Evolutionary conservation across 1,140 invertebrate species (phyloP), one percentile per base, ranked within the genome.

Genomic region (Riptortus pedestris): DNA sequence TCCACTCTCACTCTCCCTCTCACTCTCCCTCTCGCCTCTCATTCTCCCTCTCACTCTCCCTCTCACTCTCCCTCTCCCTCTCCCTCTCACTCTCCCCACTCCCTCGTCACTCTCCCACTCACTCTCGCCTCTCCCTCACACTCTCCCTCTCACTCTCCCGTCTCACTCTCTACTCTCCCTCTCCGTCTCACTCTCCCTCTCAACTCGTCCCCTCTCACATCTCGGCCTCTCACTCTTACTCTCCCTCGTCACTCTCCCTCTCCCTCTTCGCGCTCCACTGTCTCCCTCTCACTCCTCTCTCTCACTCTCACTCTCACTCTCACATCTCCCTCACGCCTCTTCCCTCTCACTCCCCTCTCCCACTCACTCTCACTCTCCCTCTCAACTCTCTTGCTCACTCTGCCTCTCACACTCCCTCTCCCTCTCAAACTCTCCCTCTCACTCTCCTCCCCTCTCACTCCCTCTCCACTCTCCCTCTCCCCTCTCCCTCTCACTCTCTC

Each of bases 101-200:
- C 14, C 12, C 28, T 58, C 55, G 5, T 22, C 48, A 7, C 48
- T 22, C 48, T 51, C 48, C 18, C 48, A 11, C 48, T 51, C 48
- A 11, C 48, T 51, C 48, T 22, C 48, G 5, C 18, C 48, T n/a
- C 55, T 29, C 28, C 18, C 14, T 26, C 55, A 24, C 22, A 11
- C 28, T 58, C 28, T 58, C 55, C 27, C 55, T 26, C 22, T 29
- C 55, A 9, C 28, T 29, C 55, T 22, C 14, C 27, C 27, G 22
- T 18, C 12, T 14, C 24, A 9, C 24, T 18, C 24, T 26, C 24
- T 12, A 24, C 55, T 58, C 55, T 16, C 14, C 27, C 55, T 29
- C 28, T 58, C 55, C 20, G 4, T 58, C 55, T 27, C 55, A 5
- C 24, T 58, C 55, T 29, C 28, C 27, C 55, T 29, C 28, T 58